Base-by-base conservation (phyloP, 2,113 vertebrate genomes). In the Hylia prasina region DNA sequence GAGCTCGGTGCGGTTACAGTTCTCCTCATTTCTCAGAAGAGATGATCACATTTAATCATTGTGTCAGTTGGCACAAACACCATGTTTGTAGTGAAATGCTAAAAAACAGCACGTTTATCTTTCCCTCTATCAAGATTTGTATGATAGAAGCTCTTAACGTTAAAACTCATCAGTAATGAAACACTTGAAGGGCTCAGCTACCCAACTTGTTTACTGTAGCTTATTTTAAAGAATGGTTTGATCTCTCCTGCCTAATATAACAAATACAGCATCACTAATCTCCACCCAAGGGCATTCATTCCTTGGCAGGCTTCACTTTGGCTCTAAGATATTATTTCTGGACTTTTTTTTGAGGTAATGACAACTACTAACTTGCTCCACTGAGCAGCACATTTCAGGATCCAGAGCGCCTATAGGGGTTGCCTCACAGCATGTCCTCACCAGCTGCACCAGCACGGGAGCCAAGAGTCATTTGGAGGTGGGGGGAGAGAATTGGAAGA, bases 41-140 rank as follows among this genome's bases (percentile, higher is more conserved):
- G 81, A 91, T 24, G 82, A 94, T 92, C 87, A 45, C 50, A 86
- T 93, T 96, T 95, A 95, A 95, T 97, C 90, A 94, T 83, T 90
- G 92, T 93, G 96, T 96, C 97, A 92, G 95, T 97, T 97, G 97
- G 94, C 96, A 94, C 93, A 97, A 97, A 96, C 96, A 97, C 75
- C 30, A 0, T 95, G 95, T 95, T 96, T 95, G 88, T 93, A 94
- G 92, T 88, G 90, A 97, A 94, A 96, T 66, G 82, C 95, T 96
- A 81, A 70, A 91, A 96, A 95, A 73, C 90, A 95, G 92, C 63
- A 7, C 71, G 0, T 37, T 94, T 97, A 97, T 97, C 97, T 95
- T 35, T 3, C 35, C 71, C 94, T 57, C 3, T 11, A 97, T 97
- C 96, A 61, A 95, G 95, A 95, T 96, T 9, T 1, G 3, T 14